Percentiles rank a stretch among this genome's conserved stretches.
These are phyloP conservation scores for Drosophila aff. DNA, from an alignment of 1,140 invertebrate species.

Conservation along the genomic window DNA sequence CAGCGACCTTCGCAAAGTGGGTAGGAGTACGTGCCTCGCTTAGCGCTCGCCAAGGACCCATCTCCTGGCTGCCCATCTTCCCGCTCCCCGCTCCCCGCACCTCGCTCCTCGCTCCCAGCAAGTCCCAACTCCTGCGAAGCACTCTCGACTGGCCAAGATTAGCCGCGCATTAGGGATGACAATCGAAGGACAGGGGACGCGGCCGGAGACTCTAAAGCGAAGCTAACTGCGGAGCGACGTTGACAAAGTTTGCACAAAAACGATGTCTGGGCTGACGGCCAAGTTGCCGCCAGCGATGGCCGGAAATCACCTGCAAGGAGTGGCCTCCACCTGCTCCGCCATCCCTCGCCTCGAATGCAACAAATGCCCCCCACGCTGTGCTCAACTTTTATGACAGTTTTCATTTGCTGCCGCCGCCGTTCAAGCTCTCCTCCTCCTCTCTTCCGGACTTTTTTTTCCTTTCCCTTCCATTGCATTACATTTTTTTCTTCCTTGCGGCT, in stretches of 20 bases:
- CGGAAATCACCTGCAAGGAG: conserved; percentile 66
- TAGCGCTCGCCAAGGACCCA: conserved; percentile 27
- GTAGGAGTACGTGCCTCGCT: conserved; percentile 64
- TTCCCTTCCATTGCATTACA: not conserved
- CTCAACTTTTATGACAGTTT: conserved; percentile 70
- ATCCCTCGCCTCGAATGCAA: conserved; percentile 20
- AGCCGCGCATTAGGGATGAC: conserved; percentile 28
- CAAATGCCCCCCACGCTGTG: conserved; percentile 43
- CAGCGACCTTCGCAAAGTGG: conserved; percentile 37
- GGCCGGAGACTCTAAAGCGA: conserved; percentile 4
- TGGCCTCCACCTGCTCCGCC: not conserved
- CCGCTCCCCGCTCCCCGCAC: conserved; percentile 1
- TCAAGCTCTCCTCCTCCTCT: not conserved
- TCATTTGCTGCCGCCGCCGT: conserved; percentile 26
- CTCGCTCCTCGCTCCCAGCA: not conserved
- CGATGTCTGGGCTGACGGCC: conserved; percentile 50
- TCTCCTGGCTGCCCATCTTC: not conserved
- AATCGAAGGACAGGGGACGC: conserved; percentile 30
- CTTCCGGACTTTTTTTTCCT: not conserved
- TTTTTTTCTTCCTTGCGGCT: conserved; percentile 32
- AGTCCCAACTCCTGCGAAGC: conserved; percentile 1
- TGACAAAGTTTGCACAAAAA: conserved; percentile 63
- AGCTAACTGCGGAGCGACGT: conserved; percentile 19
- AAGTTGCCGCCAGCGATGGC: conserved; percentile 57
- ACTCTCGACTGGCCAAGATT: conserved; percentile 39